These are phyloP conservation scores for Fregata magnificens DNA, from an alignment of 2,113 vertebrate genomes.

Conservation along the genomic window DNA sequence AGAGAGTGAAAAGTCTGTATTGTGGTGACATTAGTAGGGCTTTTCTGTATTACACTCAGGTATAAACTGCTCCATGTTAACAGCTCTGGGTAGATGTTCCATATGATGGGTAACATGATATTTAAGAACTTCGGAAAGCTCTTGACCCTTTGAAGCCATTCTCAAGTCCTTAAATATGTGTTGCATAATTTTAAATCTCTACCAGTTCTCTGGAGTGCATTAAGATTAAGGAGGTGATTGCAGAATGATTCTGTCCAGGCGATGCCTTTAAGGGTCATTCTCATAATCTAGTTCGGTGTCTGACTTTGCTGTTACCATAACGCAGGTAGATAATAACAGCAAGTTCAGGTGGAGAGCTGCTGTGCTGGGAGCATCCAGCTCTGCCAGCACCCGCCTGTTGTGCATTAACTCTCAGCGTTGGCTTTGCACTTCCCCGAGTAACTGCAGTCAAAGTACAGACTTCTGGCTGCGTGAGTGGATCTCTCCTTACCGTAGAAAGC, in stretches of 20 bases:
- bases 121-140: neutral
- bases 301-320: neutral
- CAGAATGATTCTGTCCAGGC: neutral
- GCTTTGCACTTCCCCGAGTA: neutral
- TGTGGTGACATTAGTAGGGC: neutral
- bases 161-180: neutral
- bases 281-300: accelerated
- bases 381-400: accelerated
- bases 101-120: neutral
- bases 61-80: neutral
- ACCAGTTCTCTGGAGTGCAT: neutral
- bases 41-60: neutral
- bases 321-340: accelerated
- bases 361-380: neutral
- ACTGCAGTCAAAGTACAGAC: neutral
- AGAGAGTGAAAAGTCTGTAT: neutral
- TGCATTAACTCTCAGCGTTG: accelerated
- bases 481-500: neutral
- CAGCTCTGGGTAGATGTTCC: neutral
- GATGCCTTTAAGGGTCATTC: neutral
- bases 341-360: neutral
- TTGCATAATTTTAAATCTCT: neutral
- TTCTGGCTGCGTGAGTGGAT: neutral
- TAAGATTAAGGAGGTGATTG: neutral
- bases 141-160: neutral